Base-by-base conservation (phyloP, 2,113 vertebrate species). In the Myotis davidii region DNA sequence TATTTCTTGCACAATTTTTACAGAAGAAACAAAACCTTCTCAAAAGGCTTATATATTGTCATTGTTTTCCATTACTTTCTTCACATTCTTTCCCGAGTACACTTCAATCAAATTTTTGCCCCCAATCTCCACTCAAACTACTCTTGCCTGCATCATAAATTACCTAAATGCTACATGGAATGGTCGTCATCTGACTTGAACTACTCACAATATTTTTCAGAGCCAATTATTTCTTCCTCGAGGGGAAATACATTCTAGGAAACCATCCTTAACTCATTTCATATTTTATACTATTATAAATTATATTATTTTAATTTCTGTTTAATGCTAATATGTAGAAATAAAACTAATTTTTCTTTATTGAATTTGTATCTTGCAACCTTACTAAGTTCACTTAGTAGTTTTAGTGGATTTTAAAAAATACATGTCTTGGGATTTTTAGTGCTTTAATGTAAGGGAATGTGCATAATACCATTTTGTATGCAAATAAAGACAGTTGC, bases 251-350 rank as follows among this genome's bases (percentile, higher is more conserved):
- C 2, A 56, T 84, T 85, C 42, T n/a, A 94, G 67, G 18, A 76
- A 25, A 42, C 56, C 37, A 37, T 17, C 13, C 42, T n/a, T 79
- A 65, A 83, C 18, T 86, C 20, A 64, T 70, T 91, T 88, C 9
- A 29, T 72, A 59, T 61, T 78, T 83, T 83, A 21, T 72, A 27
- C 9, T 64, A n/a, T 45, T 65, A 64, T 37, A 89, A 84, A 37
- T 82, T 42, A 29, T 72, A 8, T 52, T 93, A 52, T 34, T 88
- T 95, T 21, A 67, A 74, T 73, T 95, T 88, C 21, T 93, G 12
- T 50, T 84, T 61, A 84, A 59, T 72, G 32, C n/a, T 70, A 52
- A 1, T 64, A 39, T 81, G 42, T 29, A 94, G 78, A 83, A 81
- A n/a, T 52, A 64, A 81, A 94, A 76, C 21, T 52, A 34, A 89